Evolutionary conservation across 2,797 vertebrate genomes (phyloP).

Genomic region (Bufotes viridis): DNA sequence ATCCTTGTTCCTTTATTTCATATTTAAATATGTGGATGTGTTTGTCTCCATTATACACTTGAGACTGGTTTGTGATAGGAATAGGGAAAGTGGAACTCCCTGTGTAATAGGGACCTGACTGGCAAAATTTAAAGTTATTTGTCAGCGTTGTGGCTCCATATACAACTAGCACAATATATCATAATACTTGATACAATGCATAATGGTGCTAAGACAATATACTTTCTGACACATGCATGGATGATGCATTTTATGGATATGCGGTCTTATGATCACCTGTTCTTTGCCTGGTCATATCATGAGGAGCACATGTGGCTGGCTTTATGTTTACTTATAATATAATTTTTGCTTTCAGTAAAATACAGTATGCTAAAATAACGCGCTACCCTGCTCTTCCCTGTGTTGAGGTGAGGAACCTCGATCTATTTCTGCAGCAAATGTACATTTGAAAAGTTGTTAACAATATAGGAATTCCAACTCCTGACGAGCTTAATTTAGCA

Average conservation of each 20-base stretch:
- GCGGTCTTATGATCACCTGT: background rate
- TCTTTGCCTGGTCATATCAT: background rate
- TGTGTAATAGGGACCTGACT: no score
- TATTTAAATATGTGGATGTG: no score
- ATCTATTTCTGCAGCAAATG: slow-evolving; percentile 26
- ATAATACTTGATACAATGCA: background rate
- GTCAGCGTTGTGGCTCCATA: background rate
- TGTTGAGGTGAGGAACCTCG: slow-evolving; percentile 6
- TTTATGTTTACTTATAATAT: slow-evolving; percentile 8
- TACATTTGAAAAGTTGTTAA: slow-evolving; percentile 45
- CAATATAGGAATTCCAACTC: slow-evolving; percentile 48
- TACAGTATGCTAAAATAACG: background rate
- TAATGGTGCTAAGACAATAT: background rate
- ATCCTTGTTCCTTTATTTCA: no score
- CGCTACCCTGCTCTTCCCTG: background rate
- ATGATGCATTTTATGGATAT: background rate
- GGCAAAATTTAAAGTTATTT: no score
- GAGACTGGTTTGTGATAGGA: no score
- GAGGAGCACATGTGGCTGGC: background rate
- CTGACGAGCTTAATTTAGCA: slow-evolving; percentile 24
- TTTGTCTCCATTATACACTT: no score
- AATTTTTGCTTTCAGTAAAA: slow-evolving; percentile 15
- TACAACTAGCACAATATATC: background rate
- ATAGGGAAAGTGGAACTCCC: no score
- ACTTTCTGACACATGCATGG: background rate